Evolutionary conservation across 2,888 invertebrate species (phyloP), one percentile per base, ranked within the genome.

Genomic region (Tipula helvola): DNA sequence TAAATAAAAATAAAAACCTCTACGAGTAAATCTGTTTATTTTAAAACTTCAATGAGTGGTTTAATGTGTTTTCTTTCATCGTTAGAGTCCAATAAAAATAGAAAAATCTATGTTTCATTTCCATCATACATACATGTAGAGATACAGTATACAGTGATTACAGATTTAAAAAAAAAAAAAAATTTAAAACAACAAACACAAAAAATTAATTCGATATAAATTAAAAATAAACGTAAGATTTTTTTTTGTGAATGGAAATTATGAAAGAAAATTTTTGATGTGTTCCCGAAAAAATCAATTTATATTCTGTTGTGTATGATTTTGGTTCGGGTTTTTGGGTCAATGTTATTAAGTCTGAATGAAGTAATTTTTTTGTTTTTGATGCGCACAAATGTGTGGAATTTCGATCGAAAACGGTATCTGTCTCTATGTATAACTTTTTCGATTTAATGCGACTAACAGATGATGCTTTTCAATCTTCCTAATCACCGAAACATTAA

Each of bases 41-140:
- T 71, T 28, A 71, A 71, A 71, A 71, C 71, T 71, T 71, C 71
- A 71, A 71, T 71, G 71, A 71, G 71, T 71, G 71, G 71, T 71
- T 71, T 71, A 71, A 71, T 71, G 71, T 71, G 71, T 71, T 71
- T 71, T 71, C 71, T 71, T 71, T 71, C 71, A 71, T 71, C 71
- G 71, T 71, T 71, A 71, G 71, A 71, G 71, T 71, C 71, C 28
- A 71, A 71, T 71, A 71, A 71, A 71, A 71, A 71, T 71, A 71
- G 71, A 71, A 71, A 28, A 71, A 71, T 71, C 71, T 71, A 71
- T 71, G 71, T 71, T 71, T 71, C 71, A 71, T 71, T 71, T 71
- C 71, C 71, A 71, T 71, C 71, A 71, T 71, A 71, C n/a, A n/a
- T 28, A 71, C 39, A 39, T 7, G 7, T 39, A 39, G 7, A 39